Evolutionary conservation across 1,140 invertebrate genomes (phyloP).

Genomic region (Pseudomyrmex flavicornis): DNA sequence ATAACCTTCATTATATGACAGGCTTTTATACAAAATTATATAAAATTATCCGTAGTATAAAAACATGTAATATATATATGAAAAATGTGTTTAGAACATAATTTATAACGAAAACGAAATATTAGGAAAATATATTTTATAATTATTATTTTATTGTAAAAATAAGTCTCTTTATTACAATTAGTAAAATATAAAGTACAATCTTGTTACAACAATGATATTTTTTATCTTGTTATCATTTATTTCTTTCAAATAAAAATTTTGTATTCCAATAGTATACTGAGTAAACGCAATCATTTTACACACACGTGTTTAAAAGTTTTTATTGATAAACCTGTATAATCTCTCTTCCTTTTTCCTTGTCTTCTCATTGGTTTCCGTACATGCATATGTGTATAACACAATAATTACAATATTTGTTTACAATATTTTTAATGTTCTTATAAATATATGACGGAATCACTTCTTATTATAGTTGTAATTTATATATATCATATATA

Average conservation of each 20-base stretch:
- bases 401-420: background rate
- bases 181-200: constrained; percentile 34
- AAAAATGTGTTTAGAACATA: constrained; percentile 6
- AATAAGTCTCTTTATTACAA: constrained; percentile 42
- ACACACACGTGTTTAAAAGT: background rate
- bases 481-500: too few relatives aligned
- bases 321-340: background rate
- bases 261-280: background rate
- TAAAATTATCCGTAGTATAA: constrained; percentile 9
- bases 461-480: too few relatives aligned
- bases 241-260: constrained; percentile 38
- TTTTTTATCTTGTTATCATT: constrained; percentile 27
- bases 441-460: background rate
- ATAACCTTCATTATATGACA: constrained; percentile 37
- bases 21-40: constrained; percentile 51
- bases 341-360: background rate
- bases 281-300: background rate
- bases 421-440: background rate
- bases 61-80: constrained; percentile 4
- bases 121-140: constrained; percentile 4
- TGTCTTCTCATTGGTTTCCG: too few relatives aligned
- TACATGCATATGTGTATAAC: too few relatives aligned
- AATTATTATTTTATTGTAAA: constrained; percentile 38
- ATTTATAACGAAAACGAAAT: background rate
- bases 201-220: constrained; percentile 37